Evolutionary conservation across 1,140 invertebrate species (phyloP), one percentile per base, ranked within the genome.

Genomic region (Neoseiulus cucumeris): DNA sequence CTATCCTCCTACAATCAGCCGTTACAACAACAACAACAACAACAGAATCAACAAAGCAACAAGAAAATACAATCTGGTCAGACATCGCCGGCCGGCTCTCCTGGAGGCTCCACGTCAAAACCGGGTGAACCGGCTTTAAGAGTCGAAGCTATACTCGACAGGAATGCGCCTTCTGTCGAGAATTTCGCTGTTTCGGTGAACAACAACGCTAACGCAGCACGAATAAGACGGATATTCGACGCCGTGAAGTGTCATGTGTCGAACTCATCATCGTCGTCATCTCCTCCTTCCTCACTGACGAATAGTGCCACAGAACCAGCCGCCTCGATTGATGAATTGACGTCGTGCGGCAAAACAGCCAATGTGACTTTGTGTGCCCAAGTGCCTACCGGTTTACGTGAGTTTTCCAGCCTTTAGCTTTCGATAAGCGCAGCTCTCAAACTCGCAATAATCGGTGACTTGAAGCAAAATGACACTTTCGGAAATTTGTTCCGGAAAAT

Each of bases 131-230:
- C 51, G 14, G 68, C 67, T 6, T 47, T 70, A 14, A 51, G 70
- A 18, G 65, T 75, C 51, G 73, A 75, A 47, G 72, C 73, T 6
- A 69, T 75, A 12, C 67, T 75, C 14, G 67, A 71, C 29, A 69
- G 70, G 28, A 70, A 73, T 45, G 72, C 73, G 18, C 72, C 72
- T 1, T 71, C 71, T 0, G 70, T 74, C 2, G 74, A 74, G 55
- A 70, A 71, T 20, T 69, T 70, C n/a, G 71, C 71, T 42, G 51
- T 59, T 1, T 66, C 71, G 30, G 64, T 71, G 0, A 55, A 73
- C 14, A 74, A 71, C 66, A 66, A 67, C 42, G 65, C 68, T 7
- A 66, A 71, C 22, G 68, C 68, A 2, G 66, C 68, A n/a, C 44
- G 65, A 14, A 66, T 71, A 14, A 20, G 67, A 39, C 44, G 20